Conservation (phyloP, 2,888 invertebrate genomes). For the Phlogophora meticulosa region DNA sequence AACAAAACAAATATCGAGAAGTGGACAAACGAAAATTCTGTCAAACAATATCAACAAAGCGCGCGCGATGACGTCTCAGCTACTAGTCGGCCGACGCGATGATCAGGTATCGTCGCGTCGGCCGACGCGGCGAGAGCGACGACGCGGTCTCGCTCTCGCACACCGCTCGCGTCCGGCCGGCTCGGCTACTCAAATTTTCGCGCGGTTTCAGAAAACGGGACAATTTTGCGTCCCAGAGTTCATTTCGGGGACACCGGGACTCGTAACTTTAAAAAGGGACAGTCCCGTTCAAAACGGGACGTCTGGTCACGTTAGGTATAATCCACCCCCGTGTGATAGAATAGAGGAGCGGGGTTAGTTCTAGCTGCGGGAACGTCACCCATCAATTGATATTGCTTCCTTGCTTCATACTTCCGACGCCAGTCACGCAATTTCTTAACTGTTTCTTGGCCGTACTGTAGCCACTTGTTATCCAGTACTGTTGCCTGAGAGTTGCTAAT, state of each 20-base stretch:
- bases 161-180: not conserved
- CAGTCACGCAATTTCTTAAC: not conserved
- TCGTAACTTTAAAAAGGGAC: too few relatives aligned
- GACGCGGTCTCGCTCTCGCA: not conserved
- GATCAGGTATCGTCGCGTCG: too few relatives aligned
- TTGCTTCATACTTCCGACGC: not conserved
- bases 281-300: too few relatives aligned
- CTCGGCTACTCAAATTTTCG: too few relatives aligned
- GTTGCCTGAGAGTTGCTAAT: not conserved
- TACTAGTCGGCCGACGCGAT: too few relatives aligned
- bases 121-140: too few relatives aligned
- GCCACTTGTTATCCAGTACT: constrained; percentile 3
- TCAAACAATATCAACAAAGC: too few relatives aligned
- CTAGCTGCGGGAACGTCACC: not conserved
- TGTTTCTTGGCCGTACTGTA: not conserved
- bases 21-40: not conserved
- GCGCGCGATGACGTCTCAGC: too few relatives aligned
- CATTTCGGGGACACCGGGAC: too few relatives aligned
- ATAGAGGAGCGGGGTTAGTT: not conserved
- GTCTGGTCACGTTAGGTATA: too few relatives aligned
- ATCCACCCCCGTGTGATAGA: not conserved
- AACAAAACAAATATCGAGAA: not conserved
- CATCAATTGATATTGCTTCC: constrained; percentile 1
- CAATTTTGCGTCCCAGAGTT: too few relatives aligned
- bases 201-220: too few relatives aligned